These are phyloP conservation scores for Crocidura indochinensis DNA, from an alignment of 2,797 vertebrate genomes.

Conservation along the genomic window DNA sequence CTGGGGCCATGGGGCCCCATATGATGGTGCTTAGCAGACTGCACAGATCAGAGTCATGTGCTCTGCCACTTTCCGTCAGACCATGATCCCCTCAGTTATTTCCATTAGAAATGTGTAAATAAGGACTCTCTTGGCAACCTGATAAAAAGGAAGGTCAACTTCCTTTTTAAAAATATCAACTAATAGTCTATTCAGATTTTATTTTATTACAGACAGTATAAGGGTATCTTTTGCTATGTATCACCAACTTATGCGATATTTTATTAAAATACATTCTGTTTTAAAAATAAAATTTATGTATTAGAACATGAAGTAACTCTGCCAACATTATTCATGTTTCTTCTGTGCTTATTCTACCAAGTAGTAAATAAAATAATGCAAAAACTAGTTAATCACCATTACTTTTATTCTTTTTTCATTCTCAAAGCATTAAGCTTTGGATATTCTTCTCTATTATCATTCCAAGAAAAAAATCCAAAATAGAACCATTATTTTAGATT, in stretches of 20 bases:
- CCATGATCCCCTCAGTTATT: not conserved
- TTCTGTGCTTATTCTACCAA: not conserved
- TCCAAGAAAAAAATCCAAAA: conserved; percentile 54
- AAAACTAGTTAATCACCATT: conserved; percentile 13
- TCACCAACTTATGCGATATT: not conserved
- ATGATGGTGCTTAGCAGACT: no score
- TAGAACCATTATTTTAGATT: not conserved
- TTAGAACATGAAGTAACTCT: conserved; percentile 3
- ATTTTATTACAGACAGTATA: not conserved
- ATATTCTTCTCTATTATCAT: conserved; percentile 18
- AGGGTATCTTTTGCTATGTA: not conserved
- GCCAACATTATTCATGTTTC: conserved; percentile 14
- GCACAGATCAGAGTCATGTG: no score
- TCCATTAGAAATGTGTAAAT: not conserved
- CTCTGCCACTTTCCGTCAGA: no score
- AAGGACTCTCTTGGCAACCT: not conserved
- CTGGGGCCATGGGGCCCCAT: no score
- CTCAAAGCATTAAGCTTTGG: not conserved
- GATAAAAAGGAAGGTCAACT: not conserved
- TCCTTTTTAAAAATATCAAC: conserved; percentile 12
- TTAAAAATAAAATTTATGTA: not conserved
- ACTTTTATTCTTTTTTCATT: conserved; percentile 32
- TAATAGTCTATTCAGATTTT: conserved; percentile 29
- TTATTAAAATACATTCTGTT: not conserved
- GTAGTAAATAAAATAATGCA: conserved; percentile 44